These are phyloP conservation scores for Alcedo quadribrachys DNA, from an alignment of 2,797 vertebrate genomes.

Conservation along the genomic window DNA sequence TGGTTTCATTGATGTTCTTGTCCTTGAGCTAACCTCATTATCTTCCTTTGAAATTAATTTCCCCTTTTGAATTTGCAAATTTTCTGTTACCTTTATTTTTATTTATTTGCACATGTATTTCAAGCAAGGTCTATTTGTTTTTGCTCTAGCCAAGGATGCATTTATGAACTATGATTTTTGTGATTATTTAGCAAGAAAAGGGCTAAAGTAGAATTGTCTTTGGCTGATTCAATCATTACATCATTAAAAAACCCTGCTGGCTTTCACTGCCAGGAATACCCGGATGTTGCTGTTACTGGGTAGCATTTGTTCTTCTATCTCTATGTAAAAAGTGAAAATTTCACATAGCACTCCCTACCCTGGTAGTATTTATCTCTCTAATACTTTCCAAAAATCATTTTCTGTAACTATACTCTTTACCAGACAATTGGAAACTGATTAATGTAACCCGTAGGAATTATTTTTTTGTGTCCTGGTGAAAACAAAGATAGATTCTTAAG, in stretches of 20 bases:
- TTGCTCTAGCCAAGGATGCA: not conserved
- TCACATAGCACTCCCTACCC: not conserved
- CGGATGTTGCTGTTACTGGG: not conserved
- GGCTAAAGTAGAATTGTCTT: not conserved
- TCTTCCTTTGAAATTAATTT: constrained; percentile 19
- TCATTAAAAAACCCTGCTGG: not conserved
- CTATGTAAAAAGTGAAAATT: not conserved
- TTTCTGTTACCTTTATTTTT: not conserved
- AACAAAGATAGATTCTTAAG: not conserved
- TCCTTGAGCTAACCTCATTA: not conserved
- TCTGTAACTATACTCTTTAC: not conserved
- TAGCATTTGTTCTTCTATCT: not conserved
- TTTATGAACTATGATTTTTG: not conserved
- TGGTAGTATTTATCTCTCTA: not conserved
- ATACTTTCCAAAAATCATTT: not conserved
- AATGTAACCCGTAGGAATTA: not conserved
- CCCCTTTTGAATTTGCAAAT: not conserved
- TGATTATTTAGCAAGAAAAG: not conserved
- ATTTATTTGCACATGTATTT: not conserved
- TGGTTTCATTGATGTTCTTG: not conserved
- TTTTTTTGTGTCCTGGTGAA: not conserved
- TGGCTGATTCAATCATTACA: not conserved
- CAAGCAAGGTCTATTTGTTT: not conserved
- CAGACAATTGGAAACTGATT: constrained; percentile 8
- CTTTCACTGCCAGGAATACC: not conserved